Evolutionary conservation across 2,888 invertebrate genomes (phyloP), one percentile per base, ranked within the genome.

Genomic region (Notocelia uddmanniana): DNA sequence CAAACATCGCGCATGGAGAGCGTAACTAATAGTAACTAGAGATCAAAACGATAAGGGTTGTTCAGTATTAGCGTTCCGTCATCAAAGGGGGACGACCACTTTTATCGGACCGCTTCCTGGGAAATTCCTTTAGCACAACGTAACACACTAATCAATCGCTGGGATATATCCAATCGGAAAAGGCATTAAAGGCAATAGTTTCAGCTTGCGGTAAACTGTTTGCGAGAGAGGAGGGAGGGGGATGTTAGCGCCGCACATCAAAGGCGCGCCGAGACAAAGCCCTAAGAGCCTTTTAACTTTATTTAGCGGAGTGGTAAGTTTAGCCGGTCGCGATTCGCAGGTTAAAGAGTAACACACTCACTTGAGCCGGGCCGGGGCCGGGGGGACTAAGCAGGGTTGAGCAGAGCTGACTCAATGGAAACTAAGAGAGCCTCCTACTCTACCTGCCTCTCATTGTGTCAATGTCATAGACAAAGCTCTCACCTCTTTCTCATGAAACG

Each of bases 301-400:
- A 93, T 93, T 93, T 93, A 93, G 92, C 92, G 86, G 91, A 93
- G 93, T 93, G 93, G 93, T 93, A 93, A 92, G 93, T 93, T 93
- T 93, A 92, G 93, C 92, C 90, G 92, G 91, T 93, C 92, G 93
- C 93, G 92, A 91, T 90, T 93, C 91, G 92, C 92, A 93, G 93
- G 93, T 93, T 93, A 93, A 93, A 93, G 92, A 93, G 93, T 93
- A 93, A 93, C 93, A 93, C 92, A 92, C 93, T 92, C 92, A 89
- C 93, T 93, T 92, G 93, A 90, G 89, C 85, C 79, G 76, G 80
- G 77, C 76, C 74, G 76, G 68, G 5, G 26, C 2, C 26, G 80
- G 83, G 77, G 80, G 81, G 68, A 31, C 70, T 58, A 68, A 52
- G 67, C 59, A 73, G 73, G 73, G 74, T 50, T 72, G 72, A 48